A percentile compares a stretch with the other conserved stretches of the same genome.
Conservation (phyloP, 2,797 vertebrate genomes). For the Molossus molossus region DNA sequence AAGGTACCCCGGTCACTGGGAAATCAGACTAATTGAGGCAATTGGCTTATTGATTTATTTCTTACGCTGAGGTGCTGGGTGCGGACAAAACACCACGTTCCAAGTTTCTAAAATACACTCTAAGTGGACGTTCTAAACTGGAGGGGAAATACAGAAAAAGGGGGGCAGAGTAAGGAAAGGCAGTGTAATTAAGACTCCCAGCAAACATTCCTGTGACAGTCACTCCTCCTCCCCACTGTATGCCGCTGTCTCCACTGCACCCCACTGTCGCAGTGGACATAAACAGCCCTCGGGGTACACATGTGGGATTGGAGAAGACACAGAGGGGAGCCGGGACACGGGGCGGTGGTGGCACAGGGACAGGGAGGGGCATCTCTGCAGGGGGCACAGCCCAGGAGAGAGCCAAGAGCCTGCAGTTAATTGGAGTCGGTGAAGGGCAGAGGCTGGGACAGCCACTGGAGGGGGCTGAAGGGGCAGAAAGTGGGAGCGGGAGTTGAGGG, state of each 20-base stretch:
- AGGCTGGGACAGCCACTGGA: not conserved
- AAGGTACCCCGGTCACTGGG: not conserved
- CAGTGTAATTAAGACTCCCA: slow-evolving; percentile 14
- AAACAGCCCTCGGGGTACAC: not conserved
- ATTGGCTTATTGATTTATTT: slow-evolving; percentile 58
- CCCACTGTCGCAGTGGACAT: not conserved
- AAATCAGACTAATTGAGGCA: slow-evolving; percentile 6
- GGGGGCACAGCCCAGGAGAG: not conserved
- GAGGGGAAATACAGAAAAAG: not conserved
- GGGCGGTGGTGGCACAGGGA: not conserved
- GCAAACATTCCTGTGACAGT: not conserved
- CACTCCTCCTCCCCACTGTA: not conserved
- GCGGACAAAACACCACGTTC: not conserved
- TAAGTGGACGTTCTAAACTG: not conserved
- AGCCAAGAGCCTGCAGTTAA: not conserved
- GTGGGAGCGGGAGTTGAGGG: rapidly evolving
- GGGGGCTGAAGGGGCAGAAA: rapidly evolving
- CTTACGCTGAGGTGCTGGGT: not conserved
- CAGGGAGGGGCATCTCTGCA: not conserved
- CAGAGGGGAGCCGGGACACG: not conserved
- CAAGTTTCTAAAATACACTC: not conserved
- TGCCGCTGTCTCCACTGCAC: not conserved
- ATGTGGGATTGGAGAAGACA: not conserved
- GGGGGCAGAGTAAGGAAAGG: not conserved
- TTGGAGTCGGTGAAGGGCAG: not conserved